Evolutionary conservation across 2,888 invertebrate species (phyloP).

Genomic region (Melikaiella ostensackeni): DNA sequence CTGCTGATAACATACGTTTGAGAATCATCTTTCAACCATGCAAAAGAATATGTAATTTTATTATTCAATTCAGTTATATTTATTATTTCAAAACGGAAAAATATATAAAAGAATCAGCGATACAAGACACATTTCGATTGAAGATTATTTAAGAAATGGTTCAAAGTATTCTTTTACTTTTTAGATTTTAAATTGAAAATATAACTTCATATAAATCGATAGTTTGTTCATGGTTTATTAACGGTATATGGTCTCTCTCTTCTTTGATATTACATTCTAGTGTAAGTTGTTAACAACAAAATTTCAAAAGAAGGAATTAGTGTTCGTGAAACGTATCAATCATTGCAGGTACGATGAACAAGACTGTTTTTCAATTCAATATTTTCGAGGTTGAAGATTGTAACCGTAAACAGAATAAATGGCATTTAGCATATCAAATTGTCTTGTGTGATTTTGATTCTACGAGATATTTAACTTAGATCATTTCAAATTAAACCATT

Average conservation of each 20-base stretch:
- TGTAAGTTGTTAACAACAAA: background rate
- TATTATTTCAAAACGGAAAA: background rate
- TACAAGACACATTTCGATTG: background rate
- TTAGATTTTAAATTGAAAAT: background rate
- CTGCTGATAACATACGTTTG: background rate
- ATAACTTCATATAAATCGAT: background rate
- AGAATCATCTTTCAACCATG: slow-evolving; percentile 20
- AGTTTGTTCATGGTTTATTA: too few relatives aligned
- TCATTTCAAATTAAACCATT: too few relatives aligned
- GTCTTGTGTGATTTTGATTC: background rate
- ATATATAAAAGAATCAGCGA: background rate
- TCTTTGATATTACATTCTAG: slow-evolving; percentile 29
- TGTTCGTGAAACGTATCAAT: background rate
- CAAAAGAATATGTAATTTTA: background rate
- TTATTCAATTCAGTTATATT: background rate
- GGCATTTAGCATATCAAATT: slow-evolving; percentile 54
- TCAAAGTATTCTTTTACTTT: background rate
- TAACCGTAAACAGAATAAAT: slow-evolving; percentile 53
- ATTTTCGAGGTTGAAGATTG: slow-evolving; percentile 51
- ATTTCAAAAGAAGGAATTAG: background rate
- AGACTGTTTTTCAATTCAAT: slow-evolving; percentile 51
- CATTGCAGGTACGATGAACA: slow-evolving; percentile 41
- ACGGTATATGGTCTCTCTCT: background rate
- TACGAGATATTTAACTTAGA: too few relatives aligned
- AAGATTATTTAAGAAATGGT: background rate